Conservation (phyloP, 64 coral and sea anemone species). For the Montipora foliosa region DNA sequence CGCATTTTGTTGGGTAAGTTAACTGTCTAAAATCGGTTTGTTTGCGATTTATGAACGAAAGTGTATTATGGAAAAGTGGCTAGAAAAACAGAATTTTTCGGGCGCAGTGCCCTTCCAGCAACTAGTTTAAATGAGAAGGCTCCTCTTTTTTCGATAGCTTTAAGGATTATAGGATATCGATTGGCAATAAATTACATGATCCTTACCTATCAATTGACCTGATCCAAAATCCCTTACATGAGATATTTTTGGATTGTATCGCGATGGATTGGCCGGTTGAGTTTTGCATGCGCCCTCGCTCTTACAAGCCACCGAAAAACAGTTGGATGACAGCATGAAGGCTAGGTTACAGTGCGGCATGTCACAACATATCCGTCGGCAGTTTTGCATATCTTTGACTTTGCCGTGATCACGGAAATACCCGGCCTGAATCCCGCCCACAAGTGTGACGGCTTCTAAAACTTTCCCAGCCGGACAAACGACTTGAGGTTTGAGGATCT, state of each 20-base stretch:
- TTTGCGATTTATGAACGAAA: too few relatives aligned
- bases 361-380: conserved; percentile 95
- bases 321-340: conserved; percentile 91
- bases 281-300: conserved; percentile 80
- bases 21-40: too few relatives aligned
- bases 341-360: conserved; percentile 95
- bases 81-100: too few relatives aligned
- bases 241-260: conserved; percentile 82
- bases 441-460: conserved; percentile 78
- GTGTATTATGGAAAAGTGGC: too few relatives aligned
- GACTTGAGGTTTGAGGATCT: conserved; percentile 43
- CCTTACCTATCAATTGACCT: conserved; percentile 68
- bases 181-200: neutral
- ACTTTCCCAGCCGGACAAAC: conserved; percentile 81
- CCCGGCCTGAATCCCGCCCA: conserved; percentile 88
- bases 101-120: too few relatives aligned
- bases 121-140: too few relatives aligned
- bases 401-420: conserved; percentile 95
- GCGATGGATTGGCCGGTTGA: conserved; percentile 76
- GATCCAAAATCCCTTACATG: conserved; percentile 84
- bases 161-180: too few relatives aligned
- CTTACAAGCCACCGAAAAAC: conserved; percentile 97
- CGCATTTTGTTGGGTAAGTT: too few relatives aligned
- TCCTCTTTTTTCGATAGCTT: too few relatives aligned
- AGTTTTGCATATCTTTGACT: conserved; percentile 85